Percentiles rank a stretch among this genome's conserved stretches.
These are phyloP conservation scores for Myathropa florea DNA, from an alignment of 2,888 invertebrate genomes.

Conservation along the genomic window DNA sequence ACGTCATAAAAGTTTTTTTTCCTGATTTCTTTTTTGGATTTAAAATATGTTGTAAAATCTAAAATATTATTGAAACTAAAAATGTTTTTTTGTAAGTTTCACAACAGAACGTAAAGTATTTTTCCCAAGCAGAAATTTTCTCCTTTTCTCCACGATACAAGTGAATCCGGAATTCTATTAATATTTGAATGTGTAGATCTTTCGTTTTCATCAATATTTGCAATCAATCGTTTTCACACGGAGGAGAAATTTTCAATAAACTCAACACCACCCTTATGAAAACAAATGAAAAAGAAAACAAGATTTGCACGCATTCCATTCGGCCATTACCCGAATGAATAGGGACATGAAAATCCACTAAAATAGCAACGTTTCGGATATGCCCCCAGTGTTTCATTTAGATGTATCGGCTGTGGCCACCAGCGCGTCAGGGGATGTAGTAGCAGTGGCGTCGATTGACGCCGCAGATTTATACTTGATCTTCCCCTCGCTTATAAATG, in stretches of 20 bases:
- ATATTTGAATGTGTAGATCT: conserved; percentile 23
- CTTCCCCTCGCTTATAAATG: conserved; percentile 12
- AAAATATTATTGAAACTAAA: too few species aligned
- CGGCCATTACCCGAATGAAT: conserved; percentile 45
- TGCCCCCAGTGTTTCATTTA: conserved; percentile 27
- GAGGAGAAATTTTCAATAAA: conserved; percentile 15
- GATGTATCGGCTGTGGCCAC: conserved; percentile 1
- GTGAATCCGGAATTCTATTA: conserved; percentile 1
- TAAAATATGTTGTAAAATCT: too few species aligned
- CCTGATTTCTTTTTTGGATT: too few species aligned
- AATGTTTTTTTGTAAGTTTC: too few species aligned
- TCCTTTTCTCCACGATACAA: neutral
- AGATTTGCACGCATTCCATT: conserved; percentile 45
- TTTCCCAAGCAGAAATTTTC: too few species aligned
- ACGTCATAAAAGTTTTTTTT: too few species aligned
- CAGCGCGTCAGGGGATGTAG: neutral
- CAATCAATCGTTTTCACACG: conserved; percentile 23
- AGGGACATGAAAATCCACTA: conserved; percentile 51
- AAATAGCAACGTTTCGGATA: conserved; percentile 46
- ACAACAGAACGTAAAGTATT: too few species aligned
- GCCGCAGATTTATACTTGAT: conserved; percentile 39
- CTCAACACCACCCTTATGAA: conserved; percentile 11
- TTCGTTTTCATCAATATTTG: conserved; percentile 17
- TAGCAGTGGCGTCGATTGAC: conserved; percentile 36
- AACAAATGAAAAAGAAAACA: conserved; percentile 28